Evolutionary conservation across 2,888 invertebrate genomes (phyloP).

Genomic region (Lasius platythorax): DNA sequence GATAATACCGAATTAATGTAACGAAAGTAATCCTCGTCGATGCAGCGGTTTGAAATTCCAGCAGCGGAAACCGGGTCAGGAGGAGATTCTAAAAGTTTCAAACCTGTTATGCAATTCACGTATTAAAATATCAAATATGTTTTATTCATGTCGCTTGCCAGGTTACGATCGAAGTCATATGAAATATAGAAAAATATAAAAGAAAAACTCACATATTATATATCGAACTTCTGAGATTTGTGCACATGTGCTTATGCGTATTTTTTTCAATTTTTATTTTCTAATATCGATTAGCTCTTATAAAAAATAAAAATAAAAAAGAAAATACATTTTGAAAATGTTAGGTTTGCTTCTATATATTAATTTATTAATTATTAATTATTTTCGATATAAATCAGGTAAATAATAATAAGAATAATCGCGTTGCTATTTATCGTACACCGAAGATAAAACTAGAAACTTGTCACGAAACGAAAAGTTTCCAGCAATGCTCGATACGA

Average conservation of each 20-base stretch:
- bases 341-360: neutral
- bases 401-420: neutral
- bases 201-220: neutral
- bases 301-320: neutral
- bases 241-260: neutral
- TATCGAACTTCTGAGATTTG: neutral
- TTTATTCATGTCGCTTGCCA: neutral
- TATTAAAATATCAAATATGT: conserved; percentile 26
- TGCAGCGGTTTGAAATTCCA: neutral
- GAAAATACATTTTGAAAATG: neutral
- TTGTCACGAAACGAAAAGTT: conserved; percentile 11
- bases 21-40: conserved; percentile 8
- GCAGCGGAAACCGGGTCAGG: conserved; percentile 25
- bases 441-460: conserved; percentile 2
- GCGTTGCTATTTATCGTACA: neutral
- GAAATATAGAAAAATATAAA: neutral
- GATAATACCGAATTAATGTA: neutral
- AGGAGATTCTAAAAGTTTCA: conserved; percentile 14
- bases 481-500: neutral
- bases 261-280: neutral
- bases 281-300: neutral
- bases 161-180: neutral
- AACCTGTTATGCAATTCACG: conserved; percentile 21
- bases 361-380: neutral
- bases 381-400: neutral